These are phyloP conservation scores for Falco punctatus DNA, from an alignment of 2,113 vertebrate genomes.

Conservation along the genomic window DNA sequence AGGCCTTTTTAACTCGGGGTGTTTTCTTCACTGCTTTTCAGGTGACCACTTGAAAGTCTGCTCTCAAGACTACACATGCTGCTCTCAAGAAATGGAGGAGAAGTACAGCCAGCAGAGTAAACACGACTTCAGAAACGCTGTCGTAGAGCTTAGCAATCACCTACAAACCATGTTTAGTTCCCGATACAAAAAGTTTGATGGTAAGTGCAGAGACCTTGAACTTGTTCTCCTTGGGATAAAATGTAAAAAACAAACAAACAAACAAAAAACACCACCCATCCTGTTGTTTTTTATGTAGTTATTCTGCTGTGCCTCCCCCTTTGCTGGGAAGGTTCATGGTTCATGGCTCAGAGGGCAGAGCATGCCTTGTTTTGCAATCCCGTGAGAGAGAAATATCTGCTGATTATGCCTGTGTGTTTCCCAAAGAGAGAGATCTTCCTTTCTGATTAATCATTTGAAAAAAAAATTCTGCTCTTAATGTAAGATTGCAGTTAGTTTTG, in stretches of 20 bases:
- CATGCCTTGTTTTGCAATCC: conserved; percentile 38
- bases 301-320: not conserved
- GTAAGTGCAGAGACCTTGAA: conserved; percentile 62
- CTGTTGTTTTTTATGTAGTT: not conserved
- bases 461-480: not conserved
- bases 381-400: conserved; percentile 11
- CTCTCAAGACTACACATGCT: conserved; percentile 92
- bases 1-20: not conserved
- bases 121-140: conserved; percentile 88
- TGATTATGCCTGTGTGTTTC: conserved; percentile 27
- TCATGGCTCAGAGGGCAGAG: not conserved
- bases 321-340: conserved; percentile 25
- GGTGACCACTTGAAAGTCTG: conserved; percentile 95
- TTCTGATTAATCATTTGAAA: conserved; percentile 1
- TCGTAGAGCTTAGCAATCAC: conserved; percentile 85
- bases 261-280: not conserved
- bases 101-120: conserved; percentile 92
- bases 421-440: not conserved
- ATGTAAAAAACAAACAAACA: not conserved
- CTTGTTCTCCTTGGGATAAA: not conserved
- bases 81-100: conserved; percentile 97
- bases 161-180: conserved; percentile 89
- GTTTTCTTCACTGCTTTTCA: conserved; percentile 68
- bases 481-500: not conserved
- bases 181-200: conserved; percentile 90